phyloP scores from a whole-genome alignment of 1,140 invertebrate species.

The Brachionus rotundiformis region DNA sequence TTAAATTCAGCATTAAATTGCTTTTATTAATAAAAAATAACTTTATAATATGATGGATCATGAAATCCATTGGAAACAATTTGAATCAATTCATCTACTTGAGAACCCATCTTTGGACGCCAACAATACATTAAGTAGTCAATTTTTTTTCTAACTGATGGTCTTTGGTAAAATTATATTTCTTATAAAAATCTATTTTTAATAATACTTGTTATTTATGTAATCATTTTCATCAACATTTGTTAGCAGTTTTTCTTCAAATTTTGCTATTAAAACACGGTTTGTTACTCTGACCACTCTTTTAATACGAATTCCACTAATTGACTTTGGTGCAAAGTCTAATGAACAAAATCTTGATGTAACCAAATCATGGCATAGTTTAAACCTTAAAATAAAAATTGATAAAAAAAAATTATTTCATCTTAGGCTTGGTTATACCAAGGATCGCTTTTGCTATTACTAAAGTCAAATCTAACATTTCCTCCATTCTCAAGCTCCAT shows the following conservation, averaged over 20 bases:
- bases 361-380: slow-evolving; percentile 62
- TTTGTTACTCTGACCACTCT: slow-evolving; percentile 61
- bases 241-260: slow-evolving; percentile 59
- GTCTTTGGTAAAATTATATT: neutral
- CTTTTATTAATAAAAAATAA: slow-evolving; percentile 52
- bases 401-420: slow-evolving; percentile 25
- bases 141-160: slow-evolving; percentile 46
- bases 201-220: slow-evolving; percentile 49
- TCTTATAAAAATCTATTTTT: neutral
- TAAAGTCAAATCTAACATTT: slow-evolving; percentile 63
- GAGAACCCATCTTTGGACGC: slow-evolving; percentile 15
- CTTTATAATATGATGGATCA: slow-evolving; percentile 59
- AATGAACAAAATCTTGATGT: slow-evolving; percentile 63
- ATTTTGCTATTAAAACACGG: slow-evolving; percentile 58
- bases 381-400: slow-evolving; percentile 58
- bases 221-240: slow-evolving; percentile 55
- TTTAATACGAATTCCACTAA: slow-evolving; percentile 61
- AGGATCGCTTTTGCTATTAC: slow-evolving; percentile 56
- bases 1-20: neutral
- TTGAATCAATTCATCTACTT: slow-evolving; percentile 11
- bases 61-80: slow-evolving; percentile 58
- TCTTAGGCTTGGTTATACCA: slow-evolving; percentile 55
- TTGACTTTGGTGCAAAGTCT: slow-evolving; percentile 58
- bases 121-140: slow-evolving; percentile 40
- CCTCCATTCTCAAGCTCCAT: slow-evolving; percentile 62